Percentiles rank a stretch among this genome's conserved stretches.
Conservation (phyloP, 2,797 vertebrate species). For the Phoebastria nigripes region DNA sequence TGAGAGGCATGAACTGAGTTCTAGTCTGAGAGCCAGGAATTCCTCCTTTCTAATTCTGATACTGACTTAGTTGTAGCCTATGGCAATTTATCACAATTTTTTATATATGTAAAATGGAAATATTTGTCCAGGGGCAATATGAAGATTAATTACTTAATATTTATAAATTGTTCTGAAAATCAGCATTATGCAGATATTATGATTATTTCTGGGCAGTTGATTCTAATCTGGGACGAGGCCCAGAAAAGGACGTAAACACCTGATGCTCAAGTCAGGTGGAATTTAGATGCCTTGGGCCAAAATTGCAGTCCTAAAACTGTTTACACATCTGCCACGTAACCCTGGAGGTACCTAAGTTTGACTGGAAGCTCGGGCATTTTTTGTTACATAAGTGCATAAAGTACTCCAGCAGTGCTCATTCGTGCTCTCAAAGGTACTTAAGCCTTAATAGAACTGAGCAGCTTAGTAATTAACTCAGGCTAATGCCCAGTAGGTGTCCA, state of each 20-base stretch:
- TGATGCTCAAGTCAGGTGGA: background rate
- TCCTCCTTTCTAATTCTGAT: conserved; percentile 9
- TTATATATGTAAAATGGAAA: background rate
- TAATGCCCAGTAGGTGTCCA: background rate
- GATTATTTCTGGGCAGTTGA: background rate
- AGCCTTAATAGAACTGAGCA: background rate
- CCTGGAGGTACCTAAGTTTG: background rate
- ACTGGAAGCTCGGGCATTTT: background rate
- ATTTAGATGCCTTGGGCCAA: background rate
- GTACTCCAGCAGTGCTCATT: background rate
- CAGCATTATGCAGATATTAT: conserved; percentile 1
- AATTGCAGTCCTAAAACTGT: background rate
- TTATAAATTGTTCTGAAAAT: background rate
- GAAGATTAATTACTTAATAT: conserved; percentile 32
- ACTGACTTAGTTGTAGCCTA: background rate
- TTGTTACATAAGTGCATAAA: background rate
- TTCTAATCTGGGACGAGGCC: background rate
- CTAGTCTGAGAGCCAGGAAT: background rate
- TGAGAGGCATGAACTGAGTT: background rate
- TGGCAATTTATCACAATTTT: conserved; percentile 19
- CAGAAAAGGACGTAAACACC: background rate
- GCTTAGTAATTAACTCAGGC: background rate
- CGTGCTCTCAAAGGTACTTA: background rate
- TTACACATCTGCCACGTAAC: background rate
- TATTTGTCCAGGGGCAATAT: background rate